A percentile compares a stretch with the other conserved stretches of the same genome.
phyloP scores from a whole-genome alignment of 2,888 invertebrate species.

The Agapetus fuscipes region DNA sequence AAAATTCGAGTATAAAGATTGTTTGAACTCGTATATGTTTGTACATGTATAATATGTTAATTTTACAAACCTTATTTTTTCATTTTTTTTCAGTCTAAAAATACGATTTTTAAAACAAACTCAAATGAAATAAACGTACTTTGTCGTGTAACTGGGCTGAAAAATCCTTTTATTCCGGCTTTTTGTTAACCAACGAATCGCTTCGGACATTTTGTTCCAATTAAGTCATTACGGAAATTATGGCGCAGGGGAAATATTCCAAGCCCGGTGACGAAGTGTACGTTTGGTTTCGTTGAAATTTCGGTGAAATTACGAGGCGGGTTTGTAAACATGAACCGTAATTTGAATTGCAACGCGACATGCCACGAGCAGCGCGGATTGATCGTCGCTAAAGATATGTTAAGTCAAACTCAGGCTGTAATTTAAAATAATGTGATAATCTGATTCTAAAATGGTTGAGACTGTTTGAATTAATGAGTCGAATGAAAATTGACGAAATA shows the following conservation, averaged over 20 bases:
- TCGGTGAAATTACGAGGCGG: not conserved
- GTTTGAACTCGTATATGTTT: too few species aligned
- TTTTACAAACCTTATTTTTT: too few species aligned
- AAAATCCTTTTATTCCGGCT: too few species aligned
- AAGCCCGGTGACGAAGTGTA: not conserved
- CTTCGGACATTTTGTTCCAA: not conserved
- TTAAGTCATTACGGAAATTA: not conserved
- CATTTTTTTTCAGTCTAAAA: too few species aligned
- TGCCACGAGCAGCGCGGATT: conserved; percentile 3
- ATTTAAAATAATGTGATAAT: conserved; percentile 7
- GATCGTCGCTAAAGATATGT: conserved; percentile 1
- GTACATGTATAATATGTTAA: too few species aligned
- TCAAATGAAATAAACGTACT: too few species aligned
- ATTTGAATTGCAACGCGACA: conserved; percentile 11
- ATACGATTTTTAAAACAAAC: too few species aligned
- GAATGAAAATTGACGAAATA: too few species aligned
- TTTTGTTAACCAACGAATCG: too few species aligned
- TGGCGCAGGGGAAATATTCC: not conserved
- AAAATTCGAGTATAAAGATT: too few species aligned
- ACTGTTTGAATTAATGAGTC: too few species aligned
- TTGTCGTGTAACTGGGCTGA: too few species aligned
- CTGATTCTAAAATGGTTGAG: not conserved
- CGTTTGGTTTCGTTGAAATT: not conserved
- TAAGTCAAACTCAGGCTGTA: conserved; percentile 1
- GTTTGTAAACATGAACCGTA: conserved; percentile 5